Base-by-base conservation (phyloP, 2,113 vertebrate species). In the Echinops telfairi region DNA sequence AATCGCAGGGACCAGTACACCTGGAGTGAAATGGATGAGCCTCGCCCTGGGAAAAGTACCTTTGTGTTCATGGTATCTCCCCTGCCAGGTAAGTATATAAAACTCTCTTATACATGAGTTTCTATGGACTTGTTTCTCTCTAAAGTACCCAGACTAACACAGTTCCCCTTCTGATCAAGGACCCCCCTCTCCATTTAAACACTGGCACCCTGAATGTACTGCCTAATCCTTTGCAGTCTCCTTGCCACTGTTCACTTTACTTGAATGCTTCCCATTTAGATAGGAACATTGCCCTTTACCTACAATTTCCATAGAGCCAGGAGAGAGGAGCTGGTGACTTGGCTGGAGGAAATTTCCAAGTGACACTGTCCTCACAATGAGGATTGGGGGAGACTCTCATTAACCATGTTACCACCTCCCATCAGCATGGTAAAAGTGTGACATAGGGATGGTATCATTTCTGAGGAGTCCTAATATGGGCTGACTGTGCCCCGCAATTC, bases 201-300 rank as follows among this genome's bases (percentile, higher is more conserved):
- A 17, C 25, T 29, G 33, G 53, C n/a, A 27, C 17, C 53, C 10
- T 4, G 1, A 1, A 3, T 3, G 16, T 10, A 2, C 10, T 17
- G 4, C 31, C 5, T 17, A 29, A 8, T 68, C 33, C n/a, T 60
- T 22, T 23, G n/a, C 3, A 17, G 9, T 6, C 40, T 66, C 47
- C 25, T 43, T 19, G 1, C 5, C 2, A 1, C 3, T 62, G 8
- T 40, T 11, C 15, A 9, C 43, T 66, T 40, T 60, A 47, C 38
- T 58, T 12, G 15, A 20, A n/a, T 20, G 33, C 8, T 25, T 77
- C 40, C 20, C 11, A 6, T 53, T 36, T 70, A 20, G 68, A 38
- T 0, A 7, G 70, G 36, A 86, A 36, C 15, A 23, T 47, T 31
- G 8, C 40, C 89, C 36, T 1, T 36, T 76, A 9, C 2, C 4